Evolutionary conservation across 2,888 invertebrate species (phyloP), one percentile per base, ranked within the genome.

Genomic region (Auanema sp.): DNA sequence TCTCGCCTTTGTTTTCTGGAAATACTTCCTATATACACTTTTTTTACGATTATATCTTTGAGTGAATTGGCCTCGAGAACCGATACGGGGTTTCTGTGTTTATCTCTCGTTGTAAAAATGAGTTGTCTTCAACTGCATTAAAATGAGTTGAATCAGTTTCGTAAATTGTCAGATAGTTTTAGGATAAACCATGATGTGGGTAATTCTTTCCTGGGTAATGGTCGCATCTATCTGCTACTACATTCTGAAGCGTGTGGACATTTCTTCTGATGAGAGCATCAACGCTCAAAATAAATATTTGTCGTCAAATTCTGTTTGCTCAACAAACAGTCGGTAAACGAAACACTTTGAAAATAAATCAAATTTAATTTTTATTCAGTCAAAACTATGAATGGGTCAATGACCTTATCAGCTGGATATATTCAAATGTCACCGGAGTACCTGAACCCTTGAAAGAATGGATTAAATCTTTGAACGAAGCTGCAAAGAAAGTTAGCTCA

Each of bases 391-490:
- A 77, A 61, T 79, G 79, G 79, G 66, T 74, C 63, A 79, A 79
- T 73, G 79, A 79, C 65, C 68, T 77, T 16, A 66, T 79, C 25
- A 58, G 63, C 23, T 79, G 79, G 79, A 66, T 79, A 53, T 78
- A 73, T 60, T 70, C 70, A 23, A 78, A 77, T 56, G 69, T 74
- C 49, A 74, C 71, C 40, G 74, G 70, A 68, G 75, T 76, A 14
- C 77, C 79, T 14, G 73, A 68, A 42, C 75, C 77, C 21, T 75
- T 85, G 33, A 83, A 85, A 55, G 80, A 84, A 43, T 85, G 86
- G 85, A 78, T 86, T 24, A 78, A 80, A 62, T 79, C 84, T 14
- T 75, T 86, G 40, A 86, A 86, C 71, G 85, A 85, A 16, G 84
- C 85, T 44, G 84, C 84, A 18, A 80, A 78, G 58, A 85, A 85